Percentiles rank a stretch among this genome's conserved stretches.
phyloP scores from a whole-genome alignment of 2,888 invertebrate species.

The Drosophila mayaguana region DNA sequence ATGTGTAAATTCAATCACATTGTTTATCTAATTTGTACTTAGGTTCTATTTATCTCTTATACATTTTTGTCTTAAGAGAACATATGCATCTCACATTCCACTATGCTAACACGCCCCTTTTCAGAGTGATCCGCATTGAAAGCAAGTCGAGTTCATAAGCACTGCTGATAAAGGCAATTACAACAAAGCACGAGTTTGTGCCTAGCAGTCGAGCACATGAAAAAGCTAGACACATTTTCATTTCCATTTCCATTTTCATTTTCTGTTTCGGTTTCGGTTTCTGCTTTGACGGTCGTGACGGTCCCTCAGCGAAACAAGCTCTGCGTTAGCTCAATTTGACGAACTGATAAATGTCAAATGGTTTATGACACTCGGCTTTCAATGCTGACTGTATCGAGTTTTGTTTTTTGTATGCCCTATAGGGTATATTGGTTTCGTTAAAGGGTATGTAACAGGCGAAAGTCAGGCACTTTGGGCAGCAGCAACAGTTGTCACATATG shows the following conservation, averaged over 20 bases:
- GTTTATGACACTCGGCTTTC: conserved; percentile 51
- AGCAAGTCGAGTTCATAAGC: conserved; percentile 10
- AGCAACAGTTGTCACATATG: too few species aligned
- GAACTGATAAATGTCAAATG: conserved; percentile 69
- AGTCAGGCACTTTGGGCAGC: too few species aligned
- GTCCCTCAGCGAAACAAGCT: conserved; percentile 16
- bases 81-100: background rate
- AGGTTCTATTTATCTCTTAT: too few species aligned
- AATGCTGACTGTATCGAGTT: conserved; percentile 9
- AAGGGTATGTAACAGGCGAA: too few species aligned
- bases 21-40: too few species aligned
- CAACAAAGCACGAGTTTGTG: conserved; percentile 15
- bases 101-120: background rate
- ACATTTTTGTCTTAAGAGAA: too few species aligned
- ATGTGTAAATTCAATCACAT: too few species aligned
- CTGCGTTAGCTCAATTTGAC: conserved; percentile 58
- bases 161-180: conserved; percentile 27
- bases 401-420: background rate
- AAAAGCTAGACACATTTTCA: conserved; percentile 3
- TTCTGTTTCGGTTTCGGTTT: conserved; percentile 16
- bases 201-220: background rate
- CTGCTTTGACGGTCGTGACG: conserved; percentile 8
- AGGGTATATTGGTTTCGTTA: background rate
- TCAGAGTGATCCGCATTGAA: background rate
- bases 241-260: conserved; percentile 12